Conservation (phyloP, 2,888 invertebrate species). For the Clistopyga incitator region DNA sequence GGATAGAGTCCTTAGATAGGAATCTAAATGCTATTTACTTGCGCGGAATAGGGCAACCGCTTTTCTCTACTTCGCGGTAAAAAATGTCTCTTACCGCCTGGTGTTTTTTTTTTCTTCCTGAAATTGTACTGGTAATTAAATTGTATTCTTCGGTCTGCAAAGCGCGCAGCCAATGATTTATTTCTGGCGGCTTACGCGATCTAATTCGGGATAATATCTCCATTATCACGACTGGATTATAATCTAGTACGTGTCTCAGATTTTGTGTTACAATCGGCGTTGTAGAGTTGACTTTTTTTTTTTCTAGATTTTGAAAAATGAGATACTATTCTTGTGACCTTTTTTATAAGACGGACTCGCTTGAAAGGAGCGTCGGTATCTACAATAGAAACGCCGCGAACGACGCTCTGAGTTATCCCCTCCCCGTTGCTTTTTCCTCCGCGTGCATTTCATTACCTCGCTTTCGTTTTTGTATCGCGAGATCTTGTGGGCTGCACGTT, state of each 20-base stretch:
- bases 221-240: no score
- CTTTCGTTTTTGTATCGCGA: conserved; percentile 24
- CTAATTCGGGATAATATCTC: no score
- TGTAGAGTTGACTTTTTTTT: no score
- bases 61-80: no score
- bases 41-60: background rate
- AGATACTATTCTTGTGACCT: background rate
- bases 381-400: background rate
- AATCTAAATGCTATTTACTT: background rate
- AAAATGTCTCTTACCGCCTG: background rate
- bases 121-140: no score
- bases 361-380: background rate
- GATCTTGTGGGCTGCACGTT: conserved; percentile 17
- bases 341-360: background rate
- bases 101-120: no score
- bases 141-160: background rate
- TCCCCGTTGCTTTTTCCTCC: background rate
- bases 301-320: no score
- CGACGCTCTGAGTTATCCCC: background rate
- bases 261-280: no score
- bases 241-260: no score
- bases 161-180: no score
- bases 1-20: conserved; percentile 18
- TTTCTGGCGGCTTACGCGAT: no score
- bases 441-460: background rate